Conservation (phyloP, 1,140 invertebrate genomes). For the Heterodera carotae region DNA sequence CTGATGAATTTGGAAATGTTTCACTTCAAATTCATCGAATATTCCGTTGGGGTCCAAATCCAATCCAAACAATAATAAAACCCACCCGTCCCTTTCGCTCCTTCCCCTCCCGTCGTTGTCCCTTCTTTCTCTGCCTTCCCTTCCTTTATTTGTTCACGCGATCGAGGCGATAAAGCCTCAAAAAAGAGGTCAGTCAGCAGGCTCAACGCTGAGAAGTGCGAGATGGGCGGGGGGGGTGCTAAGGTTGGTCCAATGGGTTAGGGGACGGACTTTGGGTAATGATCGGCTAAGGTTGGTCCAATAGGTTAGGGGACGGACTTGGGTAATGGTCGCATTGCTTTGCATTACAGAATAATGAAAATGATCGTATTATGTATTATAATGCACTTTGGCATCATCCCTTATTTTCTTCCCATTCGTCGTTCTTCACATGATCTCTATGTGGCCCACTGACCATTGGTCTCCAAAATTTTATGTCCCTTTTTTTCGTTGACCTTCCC, state of each 20-base stretch:
- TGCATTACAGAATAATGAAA: too few species aligned
- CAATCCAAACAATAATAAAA: slow-evolving; percentile 2
- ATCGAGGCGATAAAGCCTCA: not conserved
- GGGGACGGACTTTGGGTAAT: not conserved
- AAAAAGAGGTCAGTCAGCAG: not conserved
- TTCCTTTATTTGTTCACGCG: slow-evolving; percentile 2
- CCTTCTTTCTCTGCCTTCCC: not conserved
- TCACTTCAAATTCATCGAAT: not conserved
- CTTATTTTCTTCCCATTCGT: too few species aligned
- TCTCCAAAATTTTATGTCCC: not conserved
- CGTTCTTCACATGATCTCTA: too few species aligned
- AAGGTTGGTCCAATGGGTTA: not conserved
- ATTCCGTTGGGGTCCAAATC: not conserved
- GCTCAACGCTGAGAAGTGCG: not conserved
- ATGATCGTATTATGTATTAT: too few species aligned
- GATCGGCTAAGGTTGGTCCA: not conserved
- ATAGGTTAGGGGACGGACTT: not conserved
- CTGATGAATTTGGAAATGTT: not conserved
- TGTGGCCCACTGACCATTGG: not conserved
- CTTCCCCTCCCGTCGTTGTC: not conserved
- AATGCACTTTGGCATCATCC: too few species aligned
- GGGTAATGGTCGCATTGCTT: too few species aligned
- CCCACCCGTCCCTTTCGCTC: too few species aligned
- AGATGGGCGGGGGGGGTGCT: too few species aligned
- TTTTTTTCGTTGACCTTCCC: not conserved